A percentile compares a stretch with the other conserved stretches of the same genome.
These are phyloP conservation scores for Liodrosophila aerea DNA, from an alignment of 2,888 invertebrate species.

Conservation along the genomic window DNA sequence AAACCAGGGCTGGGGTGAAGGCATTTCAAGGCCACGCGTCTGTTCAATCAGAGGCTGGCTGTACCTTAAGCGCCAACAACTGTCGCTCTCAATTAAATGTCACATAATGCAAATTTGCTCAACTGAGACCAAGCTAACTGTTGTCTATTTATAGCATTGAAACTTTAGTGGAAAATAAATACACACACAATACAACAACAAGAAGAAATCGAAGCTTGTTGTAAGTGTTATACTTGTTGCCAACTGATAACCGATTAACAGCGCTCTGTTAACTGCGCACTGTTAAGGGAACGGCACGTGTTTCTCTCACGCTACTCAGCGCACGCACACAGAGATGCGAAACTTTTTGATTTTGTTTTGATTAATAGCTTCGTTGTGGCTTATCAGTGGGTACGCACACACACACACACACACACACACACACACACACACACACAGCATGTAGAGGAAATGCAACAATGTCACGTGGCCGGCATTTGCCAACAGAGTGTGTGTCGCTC, in stretches of 20 bases:
- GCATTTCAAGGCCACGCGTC: background rate
- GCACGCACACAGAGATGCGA: slow-evolving; percentile 32
- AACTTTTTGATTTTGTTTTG: slow-evolving; percentile 77
- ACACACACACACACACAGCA: slow-evolving; percentile 5
- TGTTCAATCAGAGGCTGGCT: too few species aligned
- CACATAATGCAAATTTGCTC: background rate
- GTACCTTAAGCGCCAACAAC: background rate
- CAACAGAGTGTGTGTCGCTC: slow-evolving; percentile 4
- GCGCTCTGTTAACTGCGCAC: slow-evolving; percentile 32
- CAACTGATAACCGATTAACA: slow-evolving; percentile 36
- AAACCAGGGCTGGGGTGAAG: background rate
- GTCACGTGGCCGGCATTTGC: slow-evolving; percentile 72
- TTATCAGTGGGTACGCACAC: slow-evolving; percentile 47
- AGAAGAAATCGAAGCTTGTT: slow-evolving; percentile 7
- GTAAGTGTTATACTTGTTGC: slow-evolving; percentile 47
- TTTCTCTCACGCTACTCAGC: slow-evolving; percentile 70
- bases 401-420: slow-evolving; percentile 17
- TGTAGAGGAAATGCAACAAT: slow-evolving; percentile 66
- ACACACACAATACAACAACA: too few species aligned
- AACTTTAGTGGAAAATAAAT: too few species aligned
- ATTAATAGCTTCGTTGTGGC: slow-evolving; percentile 74
- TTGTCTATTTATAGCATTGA: too few species aligned
- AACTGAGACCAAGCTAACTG: too few species aligned
- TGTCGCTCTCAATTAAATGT: background rate
- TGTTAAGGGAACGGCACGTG: slow-evolving; percentile 71